Percentiles rank a stretch among this genome's conserved stretches.
Evolutionary conservation across 2,797 vertebrate genomes (phyloP).

Genomic region (Xenopus petersii): DNA sequence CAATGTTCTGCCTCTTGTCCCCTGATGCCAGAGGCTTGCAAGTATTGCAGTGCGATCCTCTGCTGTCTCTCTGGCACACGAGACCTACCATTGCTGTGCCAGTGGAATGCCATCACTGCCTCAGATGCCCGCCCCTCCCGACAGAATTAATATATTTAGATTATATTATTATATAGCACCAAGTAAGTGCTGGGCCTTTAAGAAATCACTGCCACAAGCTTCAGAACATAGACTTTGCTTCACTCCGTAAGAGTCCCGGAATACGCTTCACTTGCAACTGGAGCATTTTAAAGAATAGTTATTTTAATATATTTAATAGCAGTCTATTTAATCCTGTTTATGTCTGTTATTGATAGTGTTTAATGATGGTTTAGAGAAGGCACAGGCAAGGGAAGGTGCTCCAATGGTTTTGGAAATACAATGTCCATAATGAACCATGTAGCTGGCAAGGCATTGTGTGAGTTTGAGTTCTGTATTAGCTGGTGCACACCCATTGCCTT

Average conservation of each 20-base stretch:
- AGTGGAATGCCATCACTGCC: background rate
- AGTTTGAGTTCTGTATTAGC: no score
- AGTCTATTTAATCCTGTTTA: background rate
- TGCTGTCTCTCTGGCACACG: background rate
- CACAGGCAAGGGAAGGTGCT: no score
- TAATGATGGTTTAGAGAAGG: background rate
- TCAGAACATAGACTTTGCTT: conserved; percentile 9
- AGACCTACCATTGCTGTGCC: background rate
- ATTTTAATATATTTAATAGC: background rate
- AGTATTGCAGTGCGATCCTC: conserved; percentile 14
- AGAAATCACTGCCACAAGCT: conserved; percentile 23
- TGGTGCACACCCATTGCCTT: no score
- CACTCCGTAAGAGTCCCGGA: background rate
- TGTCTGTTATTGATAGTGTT: background rate
- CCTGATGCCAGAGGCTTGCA: background rate
- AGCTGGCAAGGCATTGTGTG: no score
- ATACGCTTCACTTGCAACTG: conserved; percentile 6
- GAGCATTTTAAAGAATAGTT: background rate
- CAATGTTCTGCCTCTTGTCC: no score
- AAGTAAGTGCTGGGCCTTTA: conserved; percentile 31
- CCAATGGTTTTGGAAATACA: no score
- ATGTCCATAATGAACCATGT: no score
- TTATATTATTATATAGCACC: conserved; percentile 39
- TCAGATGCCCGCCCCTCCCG: conserved; percentile 12
- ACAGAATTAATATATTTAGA: conserved; percentile 49